These are phyloP conservation scores for Strongylocentrotus purpuratus DNA, from an alignment of 35 echinoderm and acorn worm species.

Conservation along the genomic window DNA sequence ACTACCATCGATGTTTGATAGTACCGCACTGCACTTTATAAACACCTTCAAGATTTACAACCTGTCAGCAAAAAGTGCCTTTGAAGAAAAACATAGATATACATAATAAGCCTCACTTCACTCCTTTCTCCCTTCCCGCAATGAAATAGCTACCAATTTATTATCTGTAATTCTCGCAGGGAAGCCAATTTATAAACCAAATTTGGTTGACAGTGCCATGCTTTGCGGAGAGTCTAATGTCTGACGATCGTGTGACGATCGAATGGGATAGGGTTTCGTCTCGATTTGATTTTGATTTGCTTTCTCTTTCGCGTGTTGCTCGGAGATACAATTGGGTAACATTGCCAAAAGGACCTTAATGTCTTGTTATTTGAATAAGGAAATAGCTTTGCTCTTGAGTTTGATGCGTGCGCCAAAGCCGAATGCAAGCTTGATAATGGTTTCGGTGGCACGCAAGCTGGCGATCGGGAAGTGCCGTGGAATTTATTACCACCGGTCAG, in stretches of 20 bases:
- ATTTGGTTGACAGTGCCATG: neutral
- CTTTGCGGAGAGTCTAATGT: neutral
- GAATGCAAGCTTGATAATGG: neutral
- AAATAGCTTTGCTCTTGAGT: neutral
- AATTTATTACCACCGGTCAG: neutral
- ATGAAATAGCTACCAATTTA: neutral
- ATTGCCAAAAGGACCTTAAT: neutral
- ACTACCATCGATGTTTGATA: neutral
- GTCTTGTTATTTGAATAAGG: neutral
- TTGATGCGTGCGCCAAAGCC: neutral
- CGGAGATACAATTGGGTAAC: neutral
- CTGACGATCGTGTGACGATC: neutral
- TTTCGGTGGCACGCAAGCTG: neutral
- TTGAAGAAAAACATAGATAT: neutral
- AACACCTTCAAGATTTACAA: neutral
- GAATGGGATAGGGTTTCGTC: neutral
- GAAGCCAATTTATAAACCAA: conserved; percentile 4
- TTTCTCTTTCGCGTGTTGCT: neutral
- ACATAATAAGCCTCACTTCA: neutral
- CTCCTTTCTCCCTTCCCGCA: neutral
- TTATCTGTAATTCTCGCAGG: neutral
- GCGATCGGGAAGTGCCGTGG: neutral
- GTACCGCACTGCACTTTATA: neutral
- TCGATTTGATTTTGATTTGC: conserved; percentile 12
- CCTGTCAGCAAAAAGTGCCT: neutral